These are phyloP conservation scores for Encarsia formosa DNA, from an alignment of 2,888 invertebrate species.

Conservation along the genomic window DNA sequence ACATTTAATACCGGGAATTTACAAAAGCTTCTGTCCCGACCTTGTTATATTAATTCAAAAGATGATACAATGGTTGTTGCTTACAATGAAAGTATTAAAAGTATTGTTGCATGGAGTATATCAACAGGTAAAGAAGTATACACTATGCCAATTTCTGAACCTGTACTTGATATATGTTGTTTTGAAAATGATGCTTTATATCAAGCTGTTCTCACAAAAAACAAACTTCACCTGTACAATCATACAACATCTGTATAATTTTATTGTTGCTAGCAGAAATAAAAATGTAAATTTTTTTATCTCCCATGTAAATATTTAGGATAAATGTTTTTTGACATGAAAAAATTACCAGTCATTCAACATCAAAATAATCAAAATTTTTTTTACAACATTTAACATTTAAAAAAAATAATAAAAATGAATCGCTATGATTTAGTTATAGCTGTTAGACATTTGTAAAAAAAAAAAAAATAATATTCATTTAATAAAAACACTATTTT, in stretches of 20 bases:
- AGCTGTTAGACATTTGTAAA: too few relatives aligned
- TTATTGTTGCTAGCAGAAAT: neutral
- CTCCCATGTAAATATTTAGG: neutral
- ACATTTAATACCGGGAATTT: constrained; percentile 65
- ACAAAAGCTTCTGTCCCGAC: constrained; percentile 64
- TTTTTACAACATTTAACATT: too few relatives aligned
- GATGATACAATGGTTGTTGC: constrained; percentile 66
- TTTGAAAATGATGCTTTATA: constrained; percentile 52
- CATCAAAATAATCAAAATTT: neutral
- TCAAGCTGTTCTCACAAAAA: constrained; percentile 64
- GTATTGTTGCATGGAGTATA: constrained; percentile 63
- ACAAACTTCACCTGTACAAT: constrained; percentile 64
- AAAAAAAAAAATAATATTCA: too few relatives aligned
- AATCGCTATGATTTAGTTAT: too few relatives aligned
- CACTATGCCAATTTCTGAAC: constrained; percentile 61
- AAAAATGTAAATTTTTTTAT: neutral
- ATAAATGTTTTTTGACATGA: neutral
- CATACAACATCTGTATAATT: constrained; percentile 29
- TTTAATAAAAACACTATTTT: too few relatives aligned
- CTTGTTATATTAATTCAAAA: constrained; percentile 59
- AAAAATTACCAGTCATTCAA: neutral
- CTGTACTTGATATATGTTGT: constrained; percentile 66
- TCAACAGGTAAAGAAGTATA: constrained; percentile 55
- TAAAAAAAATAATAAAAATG: too few relatives aligned
- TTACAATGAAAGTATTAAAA: constrained; percentile 69